Conservation (phyloP, 2,113 vertebrate species). For the Oophaga pumilio region DNA sequence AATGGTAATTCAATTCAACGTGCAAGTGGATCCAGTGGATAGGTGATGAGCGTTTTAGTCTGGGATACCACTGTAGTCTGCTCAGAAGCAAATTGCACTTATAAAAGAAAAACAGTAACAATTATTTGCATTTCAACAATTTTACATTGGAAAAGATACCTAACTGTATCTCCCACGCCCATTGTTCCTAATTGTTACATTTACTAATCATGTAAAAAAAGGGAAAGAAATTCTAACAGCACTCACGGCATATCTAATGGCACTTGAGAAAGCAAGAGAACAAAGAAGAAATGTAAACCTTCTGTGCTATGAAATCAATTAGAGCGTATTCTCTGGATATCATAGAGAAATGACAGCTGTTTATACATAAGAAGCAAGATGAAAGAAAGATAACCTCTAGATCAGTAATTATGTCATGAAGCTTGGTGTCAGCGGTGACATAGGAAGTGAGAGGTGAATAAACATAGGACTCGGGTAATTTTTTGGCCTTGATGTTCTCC, state of each 20-base stretch:
- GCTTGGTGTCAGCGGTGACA: conserved; percentile 89
- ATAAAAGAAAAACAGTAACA: not conserved
- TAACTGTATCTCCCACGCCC: not conserved
- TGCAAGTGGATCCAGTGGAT: no score
- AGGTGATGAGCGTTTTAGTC: no score
- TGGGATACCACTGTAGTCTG: no score
- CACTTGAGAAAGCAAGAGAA: not conserved
- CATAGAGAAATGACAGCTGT: conserved; percentile 28
- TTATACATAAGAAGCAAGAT: conserved; percentile 37
- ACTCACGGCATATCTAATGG: not conserved
- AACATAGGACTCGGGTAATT: conserved; percentile 67
- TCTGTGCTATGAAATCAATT: conserved; percentile 31
- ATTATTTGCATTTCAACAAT: not conserved
- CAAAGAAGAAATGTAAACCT: conserved; percentile 28
- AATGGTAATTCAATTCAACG: no score
- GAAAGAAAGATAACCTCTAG: conserved; percentile 80
- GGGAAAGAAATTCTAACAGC: not conserved
- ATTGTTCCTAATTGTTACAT: not conserved
- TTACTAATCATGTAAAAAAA: not conserved
- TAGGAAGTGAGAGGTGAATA: conserved; percentile 88
- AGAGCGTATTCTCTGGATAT: conserved; percentile 16
- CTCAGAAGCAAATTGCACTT: no score
- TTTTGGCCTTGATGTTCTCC: conserved; percentile 78
- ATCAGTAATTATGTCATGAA: conserved; percentile 83
- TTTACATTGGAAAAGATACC: not conserved